These are phyloP conservation scores for Disparrhopalites patrizii DNA, from an alignment of 2,888 invertebrate genomes.

Conservation along the genomic window DNA sequence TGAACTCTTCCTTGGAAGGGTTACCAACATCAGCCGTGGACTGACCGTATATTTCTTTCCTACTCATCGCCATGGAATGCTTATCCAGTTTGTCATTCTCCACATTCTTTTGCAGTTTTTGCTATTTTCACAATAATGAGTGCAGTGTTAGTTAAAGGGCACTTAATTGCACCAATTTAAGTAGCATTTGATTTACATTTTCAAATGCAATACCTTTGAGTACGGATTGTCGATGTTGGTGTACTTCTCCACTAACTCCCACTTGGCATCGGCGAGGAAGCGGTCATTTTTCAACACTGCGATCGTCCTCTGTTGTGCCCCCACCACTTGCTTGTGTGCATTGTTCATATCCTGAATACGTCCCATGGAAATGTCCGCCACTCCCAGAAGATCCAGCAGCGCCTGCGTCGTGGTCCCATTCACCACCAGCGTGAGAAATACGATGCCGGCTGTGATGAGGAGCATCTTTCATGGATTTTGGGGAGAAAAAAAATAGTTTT, in stretches of 20 bases:
- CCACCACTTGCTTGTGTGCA: constrained; percentile 56
- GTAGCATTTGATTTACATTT: too few relatives aligned
- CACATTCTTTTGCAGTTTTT: constrained; percentile 15
- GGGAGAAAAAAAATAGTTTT: too few relatives aligned
- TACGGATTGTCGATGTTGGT: constrained; percentile 50
- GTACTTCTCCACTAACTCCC: constrained; percentile 59
- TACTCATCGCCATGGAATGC: background rate
- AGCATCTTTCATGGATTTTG: constrained; percentile 58
- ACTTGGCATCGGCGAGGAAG: constrained; percentile 63
- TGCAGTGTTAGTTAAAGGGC: background rate
- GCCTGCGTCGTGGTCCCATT: constrained; percentile 59
- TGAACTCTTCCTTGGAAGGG: constrained; percentile 59
- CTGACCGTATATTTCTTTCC: constrained; percentile 25
- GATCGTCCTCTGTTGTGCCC: constrained; percentile 56
- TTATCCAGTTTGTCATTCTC: constrained; percentile 11
- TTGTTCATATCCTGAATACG: constrained; percentile 60
- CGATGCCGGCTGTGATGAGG: constrained; percentile 59
- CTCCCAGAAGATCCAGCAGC: constrained; percentile 57
- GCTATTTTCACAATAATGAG: too few relatives aligned
- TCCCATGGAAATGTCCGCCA: constrained; percentile 56
- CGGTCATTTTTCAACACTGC: constrained; percentile 62
- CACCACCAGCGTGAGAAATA: constrained; percentile 58
- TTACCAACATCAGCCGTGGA: constrained; percentile 49
- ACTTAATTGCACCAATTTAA: too few relatives aligned
- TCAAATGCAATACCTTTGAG: background rate